Percentiles rank a stretch among this genome's conserved stretches.
These are phyloP conservation scores for Python bivittatus DNA, from an alignment of 2,113 vertebrate species.

Conservation along the genomic window DNA sequence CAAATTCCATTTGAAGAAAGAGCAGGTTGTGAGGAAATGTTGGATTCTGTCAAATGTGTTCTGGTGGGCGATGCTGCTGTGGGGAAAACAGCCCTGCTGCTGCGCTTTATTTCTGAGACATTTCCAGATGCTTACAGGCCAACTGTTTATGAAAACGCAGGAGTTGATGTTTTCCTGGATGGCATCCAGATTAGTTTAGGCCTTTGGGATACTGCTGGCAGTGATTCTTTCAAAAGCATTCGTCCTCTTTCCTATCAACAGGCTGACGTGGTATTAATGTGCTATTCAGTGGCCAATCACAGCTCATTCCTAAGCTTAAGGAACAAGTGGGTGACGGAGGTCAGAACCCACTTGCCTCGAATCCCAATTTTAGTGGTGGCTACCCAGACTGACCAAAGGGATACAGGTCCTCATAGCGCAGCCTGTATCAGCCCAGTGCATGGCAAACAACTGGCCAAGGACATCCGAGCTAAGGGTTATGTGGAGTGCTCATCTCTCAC, in stretches of 20 bases:
- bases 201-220: slow-evolving; percentile 94
- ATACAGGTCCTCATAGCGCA: slow-evolving; percentile 77
- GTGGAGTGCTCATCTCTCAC: slow-evolving; percentile 92
- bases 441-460: slow-evolving; percentile 86
- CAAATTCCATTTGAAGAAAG: not conserved
- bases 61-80: slow-evolving; percentile 92
- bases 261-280: slow-evolving; percentile 91
- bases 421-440: slow-evolving; percentile 79
- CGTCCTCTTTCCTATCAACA: slow-evolving; percentile 94
- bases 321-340: slow-evolving; percentile 87
- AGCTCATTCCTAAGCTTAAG: slow-evolving; percentile 84
- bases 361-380: slow-evolving; percentile 91
- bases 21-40: slow-evolving; percentile 45
- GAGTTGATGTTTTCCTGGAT: slow-evolving; percentile 95
- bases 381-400: slow-evolving; percentile 93
- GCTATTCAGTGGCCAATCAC: slow-evolving; percentile 93
- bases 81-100: slow-evolving; percentile 91
- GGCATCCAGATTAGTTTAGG: slow-evolving; percentile 92
- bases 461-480: slow-evolving; percentile 89
- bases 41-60: slow-evolving; percentile 92
- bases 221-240: slow-evolving; percentile 88
- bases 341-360: slow-evolving; percentile 84
- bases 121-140: slow-evolving; percentile 92
- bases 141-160: slow-evolving; percentile 95
- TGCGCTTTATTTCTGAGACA: slow-evolving; percentile 94